Evolutionary conservation across 2,797 vertebrate species (phyloP).

Genomic region (Anguilla anguilla): DNA sequence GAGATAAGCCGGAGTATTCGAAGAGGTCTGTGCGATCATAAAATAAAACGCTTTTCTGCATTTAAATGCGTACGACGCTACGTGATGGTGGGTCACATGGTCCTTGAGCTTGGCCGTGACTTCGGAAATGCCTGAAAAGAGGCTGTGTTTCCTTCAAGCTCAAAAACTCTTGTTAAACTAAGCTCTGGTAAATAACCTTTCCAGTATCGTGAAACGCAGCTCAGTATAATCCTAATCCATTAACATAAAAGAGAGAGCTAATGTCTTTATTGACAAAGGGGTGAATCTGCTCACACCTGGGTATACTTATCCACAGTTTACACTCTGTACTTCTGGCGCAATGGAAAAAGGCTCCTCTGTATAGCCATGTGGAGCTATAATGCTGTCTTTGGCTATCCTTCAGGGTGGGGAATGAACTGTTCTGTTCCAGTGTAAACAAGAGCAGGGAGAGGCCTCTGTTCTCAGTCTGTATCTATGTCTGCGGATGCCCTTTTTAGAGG

Average conservation of each 20-base stretch:
- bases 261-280: conserved; percentile 4
- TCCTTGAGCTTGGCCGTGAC: not conserved
- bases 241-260: not conserved
- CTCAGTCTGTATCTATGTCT: not conserved
- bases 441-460: not conserved
- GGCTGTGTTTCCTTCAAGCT: not conserved
- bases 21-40: not conserved
- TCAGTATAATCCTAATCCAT: not conserved
- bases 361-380: not conserved
- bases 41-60: not conserved
- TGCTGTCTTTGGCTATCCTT: not conserved
- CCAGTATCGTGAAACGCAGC: not conserved
- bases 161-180: not conserved
- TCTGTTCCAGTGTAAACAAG: not conserved
- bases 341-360: not conserved
- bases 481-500: not conserved
- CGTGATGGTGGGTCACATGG: not conserved
- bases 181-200: not conserved
- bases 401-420: not conserved
- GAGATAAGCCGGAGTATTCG: not conserved
- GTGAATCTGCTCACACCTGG: not conserved
- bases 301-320: not conserved
- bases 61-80: not conserved
- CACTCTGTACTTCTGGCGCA: not conserved
- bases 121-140: not conserved